These are phyloP conservation scores for Petrolisthes manimaculis DNA, from an alignment of 2,888 invertebrate genomes.

Conservation along the genomic window DNA sequence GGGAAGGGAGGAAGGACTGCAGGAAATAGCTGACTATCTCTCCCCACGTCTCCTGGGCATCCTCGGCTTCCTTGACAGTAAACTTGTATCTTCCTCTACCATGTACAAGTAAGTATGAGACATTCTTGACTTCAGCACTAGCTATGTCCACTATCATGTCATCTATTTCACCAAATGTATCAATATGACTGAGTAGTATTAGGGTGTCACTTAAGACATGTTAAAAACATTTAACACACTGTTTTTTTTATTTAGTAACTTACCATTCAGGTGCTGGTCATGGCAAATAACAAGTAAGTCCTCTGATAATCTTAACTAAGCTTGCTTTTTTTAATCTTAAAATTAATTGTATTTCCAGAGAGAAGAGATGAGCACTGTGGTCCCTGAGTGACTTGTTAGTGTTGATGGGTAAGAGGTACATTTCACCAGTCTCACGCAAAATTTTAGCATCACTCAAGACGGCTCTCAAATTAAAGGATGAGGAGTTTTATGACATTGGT, in stretches of 20 bases:
- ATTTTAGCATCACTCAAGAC: constrained; percentile 64
- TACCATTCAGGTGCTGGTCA: too few species aligned
- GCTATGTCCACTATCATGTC: too few species aligned
- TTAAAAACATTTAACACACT: too few species aligned
- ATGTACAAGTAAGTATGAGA: constrained; percentile 51
- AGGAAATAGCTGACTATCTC: constrained; percentile 54
- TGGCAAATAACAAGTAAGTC: too few species aligned
- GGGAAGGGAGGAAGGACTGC: not conserved
- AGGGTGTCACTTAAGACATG: too few species aligned
- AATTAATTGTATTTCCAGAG: constrained; percentile 38
- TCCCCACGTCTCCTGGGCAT: constrained; percentile 60
- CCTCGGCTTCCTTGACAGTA: constrained; percentile 62
- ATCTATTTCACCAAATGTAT: too few species aligned
- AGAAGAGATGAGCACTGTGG: constrained; percentile 56
- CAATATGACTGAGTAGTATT: too few species aligned
- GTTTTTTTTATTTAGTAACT: too few species aligned
- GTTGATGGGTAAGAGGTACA: constrained; percentile 57
- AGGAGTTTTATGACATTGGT: constrained; percentile 48
- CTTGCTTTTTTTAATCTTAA: not conserved
- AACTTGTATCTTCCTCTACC: constrained; percentile 60
- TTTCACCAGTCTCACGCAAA: constrained; percentile 64
- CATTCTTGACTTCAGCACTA: too few species aligned
- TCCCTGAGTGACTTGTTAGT: constrained; percentile 56
- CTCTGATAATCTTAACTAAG: too few species aligned
- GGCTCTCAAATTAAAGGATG: constrained; percentile 53